phyloP scores from a whole-genome alignment of 1,140 invertebrate species.

The Pseudomyrmex gracilis region DNA sequence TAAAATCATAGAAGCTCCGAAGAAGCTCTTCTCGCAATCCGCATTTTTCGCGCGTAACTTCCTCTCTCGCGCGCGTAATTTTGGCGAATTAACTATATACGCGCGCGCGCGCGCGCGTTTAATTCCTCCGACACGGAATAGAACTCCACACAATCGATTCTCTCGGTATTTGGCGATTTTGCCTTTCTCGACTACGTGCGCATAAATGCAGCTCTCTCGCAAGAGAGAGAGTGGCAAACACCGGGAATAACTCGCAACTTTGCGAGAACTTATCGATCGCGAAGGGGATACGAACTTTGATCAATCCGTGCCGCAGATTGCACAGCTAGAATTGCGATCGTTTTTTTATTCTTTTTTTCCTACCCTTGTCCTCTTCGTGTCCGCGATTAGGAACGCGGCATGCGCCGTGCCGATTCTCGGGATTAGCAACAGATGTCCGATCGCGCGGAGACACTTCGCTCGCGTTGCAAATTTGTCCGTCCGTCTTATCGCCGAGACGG shows the following conservation, averaged over 20 bases:
- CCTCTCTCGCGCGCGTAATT: not conserved
- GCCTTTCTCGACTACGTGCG: not conserved
- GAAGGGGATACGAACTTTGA: not conserved
- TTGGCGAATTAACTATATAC: not conserved
- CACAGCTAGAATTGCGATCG: not conserved
- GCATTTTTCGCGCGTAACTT: not conserved
- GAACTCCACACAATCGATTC: not conserved
- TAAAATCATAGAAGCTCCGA: too few species aligned
- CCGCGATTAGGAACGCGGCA: constrained; percentile 24
- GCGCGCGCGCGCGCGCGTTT: not conserved
- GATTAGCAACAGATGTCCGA: constrained; percentile 56
- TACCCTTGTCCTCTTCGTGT: not conserved
- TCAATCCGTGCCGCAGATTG: constrained; percentile 4
- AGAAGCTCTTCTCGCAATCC: not conserved
- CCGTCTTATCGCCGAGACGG: constrained; percentile 1
- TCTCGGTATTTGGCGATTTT: not conserved
- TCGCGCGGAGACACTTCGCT: constrained; percentile 23
- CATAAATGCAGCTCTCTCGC: constrained; percentile 11
- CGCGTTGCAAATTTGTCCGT: constrained; percentile 7
- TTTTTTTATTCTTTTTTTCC: not conserved
- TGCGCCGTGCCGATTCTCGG: not conserved
- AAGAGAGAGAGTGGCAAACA: not conserved
- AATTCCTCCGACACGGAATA: not conserved
- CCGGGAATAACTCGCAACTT: constrained; percentile 8
- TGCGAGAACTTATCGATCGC: not conserved